Percentiles rank a stretch among this genome's conserved stretches.
Conservation (phyloP, 2,797 vertebrate species). For the Streptopelia turtur region DNA sequence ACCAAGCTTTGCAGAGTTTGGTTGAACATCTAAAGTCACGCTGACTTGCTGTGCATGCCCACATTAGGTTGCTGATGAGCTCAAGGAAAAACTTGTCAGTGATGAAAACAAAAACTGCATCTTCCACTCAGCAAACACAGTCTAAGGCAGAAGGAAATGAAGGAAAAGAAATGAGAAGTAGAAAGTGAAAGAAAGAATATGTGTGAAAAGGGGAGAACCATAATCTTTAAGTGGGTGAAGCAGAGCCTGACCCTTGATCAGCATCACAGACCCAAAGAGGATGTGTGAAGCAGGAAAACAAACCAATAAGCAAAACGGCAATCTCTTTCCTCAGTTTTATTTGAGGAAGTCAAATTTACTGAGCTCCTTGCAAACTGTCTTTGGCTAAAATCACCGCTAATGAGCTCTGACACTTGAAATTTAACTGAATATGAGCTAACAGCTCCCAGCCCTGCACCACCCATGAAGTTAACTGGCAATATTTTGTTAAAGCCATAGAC, state of each 20-base stretch:
- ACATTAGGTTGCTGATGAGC: neutral
- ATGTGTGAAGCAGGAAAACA: conserved; percentile 67
- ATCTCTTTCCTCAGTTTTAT: conserved; percentile 74
- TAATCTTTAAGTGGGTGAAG: conserved; percentile 51
- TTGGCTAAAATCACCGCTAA: conserved; percentile 81
- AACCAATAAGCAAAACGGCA: conserved; percentile 56
- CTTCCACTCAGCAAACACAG: neutral
- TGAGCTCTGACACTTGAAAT: conserved; percentile 79
- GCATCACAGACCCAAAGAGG: conserved; percentile 2
- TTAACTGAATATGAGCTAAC: conserved; percentile 74
- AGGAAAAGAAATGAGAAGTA: neutral
- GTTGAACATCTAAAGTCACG: neutral
- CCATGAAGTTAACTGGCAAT: conserved; percentile 77
- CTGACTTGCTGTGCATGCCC: neutral
- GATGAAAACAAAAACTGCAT: neutral
- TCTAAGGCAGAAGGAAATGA: neutral
- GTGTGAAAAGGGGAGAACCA: neutral
- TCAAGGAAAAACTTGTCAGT: neutral
- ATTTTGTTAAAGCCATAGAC: conserved; percentile 57
- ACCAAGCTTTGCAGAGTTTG: neutral
- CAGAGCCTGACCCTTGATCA: conserved; percentile 26
- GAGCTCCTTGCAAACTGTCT: conserved; percentile 70
- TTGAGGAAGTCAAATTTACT: conserved; percentile 75
- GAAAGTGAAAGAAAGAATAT: neutral
- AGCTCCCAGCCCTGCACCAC: conserved; percentile 77